A percentile compares a stretch with the other conserved stretches of the same genome.
Conservation (phyloP, 2,797 vertebrate genomes). For the Mus spretus region DNA sequence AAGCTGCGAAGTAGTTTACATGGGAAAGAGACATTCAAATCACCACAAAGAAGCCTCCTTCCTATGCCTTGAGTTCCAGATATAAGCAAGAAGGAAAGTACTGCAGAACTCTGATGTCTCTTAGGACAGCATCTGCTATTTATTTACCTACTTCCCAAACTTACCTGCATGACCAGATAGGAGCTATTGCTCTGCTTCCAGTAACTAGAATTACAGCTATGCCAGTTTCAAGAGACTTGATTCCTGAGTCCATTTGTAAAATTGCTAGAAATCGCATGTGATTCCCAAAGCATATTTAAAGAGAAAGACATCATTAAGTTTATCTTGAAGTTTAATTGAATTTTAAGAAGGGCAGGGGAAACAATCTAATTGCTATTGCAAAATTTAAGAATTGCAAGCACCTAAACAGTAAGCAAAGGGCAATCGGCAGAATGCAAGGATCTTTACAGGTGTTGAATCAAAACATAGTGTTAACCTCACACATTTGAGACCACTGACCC, state of each 20-base stretch:
- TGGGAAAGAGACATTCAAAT: slow-evolving; percentile 80
- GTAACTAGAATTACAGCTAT: slow-evolving; percentile 46
- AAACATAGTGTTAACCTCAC: background rate
- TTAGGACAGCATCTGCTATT: background rate
- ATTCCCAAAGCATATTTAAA: background rate
- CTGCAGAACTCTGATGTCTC: background rate
- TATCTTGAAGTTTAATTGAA: slow-evolving; percentile 48
- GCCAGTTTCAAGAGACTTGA: slow-evolving; percentile 21
- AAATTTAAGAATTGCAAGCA: background rate
- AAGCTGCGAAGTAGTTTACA: slow-evolving; percentile 93
- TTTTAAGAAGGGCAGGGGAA: background rate
- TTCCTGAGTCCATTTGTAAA: slow-evolving; percentile 22
- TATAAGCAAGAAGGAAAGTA: slow-evolving; percentile 82
- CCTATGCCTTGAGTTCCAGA: slow-evolving; percentile 81
- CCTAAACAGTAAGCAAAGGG: background rate
- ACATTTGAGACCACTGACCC: background rate
- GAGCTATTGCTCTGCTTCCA: background rate
- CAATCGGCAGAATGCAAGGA: slow-evolving; percentile 47
- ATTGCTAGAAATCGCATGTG: background rate
- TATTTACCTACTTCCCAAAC: slow-evolving; percentile 41
- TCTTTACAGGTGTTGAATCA: background rate
- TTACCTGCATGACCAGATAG: slow-evolving; percentile 86
- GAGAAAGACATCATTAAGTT: background rate
- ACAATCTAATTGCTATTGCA: background rate
- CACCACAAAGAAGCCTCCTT: slow-evolving; percentile 82